Evolutionary conservation across 2,888 invertebrate genomes (phyloP).

Genomic region (Perdita meconis): DNA sequence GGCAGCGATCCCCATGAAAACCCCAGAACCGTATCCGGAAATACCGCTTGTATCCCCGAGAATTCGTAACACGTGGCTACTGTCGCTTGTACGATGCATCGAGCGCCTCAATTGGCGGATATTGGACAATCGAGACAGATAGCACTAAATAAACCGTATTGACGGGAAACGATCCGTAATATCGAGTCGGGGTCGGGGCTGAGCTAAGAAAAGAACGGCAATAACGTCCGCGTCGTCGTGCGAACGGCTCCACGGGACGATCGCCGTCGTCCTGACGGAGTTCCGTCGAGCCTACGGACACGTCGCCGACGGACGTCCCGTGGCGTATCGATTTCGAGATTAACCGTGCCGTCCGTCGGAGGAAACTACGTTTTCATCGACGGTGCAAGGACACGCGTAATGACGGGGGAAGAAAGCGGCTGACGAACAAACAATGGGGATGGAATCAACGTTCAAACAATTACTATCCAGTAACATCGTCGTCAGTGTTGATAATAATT

Average conservation of each 20-base stretch:
- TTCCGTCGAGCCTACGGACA: not conserved
- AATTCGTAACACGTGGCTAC: not conserved
- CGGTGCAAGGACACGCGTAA: constrained; percentile 28
- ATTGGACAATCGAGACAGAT: constrained; percentile 7
- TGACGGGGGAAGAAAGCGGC: constrained; percentile 50
- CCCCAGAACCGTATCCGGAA: not conserved
- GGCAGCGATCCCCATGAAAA: not conserved
- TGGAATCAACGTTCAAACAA: constrained; percentile 72
- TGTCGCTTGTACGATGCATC: not conserved
- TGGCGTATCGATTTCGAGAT: constrained; percentile 50
- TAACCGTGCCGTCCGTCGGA: constrained; percentile 9
- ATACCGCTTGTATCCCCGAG: not conserved
- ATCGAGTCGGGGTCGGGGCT: constrained; percentile 1
- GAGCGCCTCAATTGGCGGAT: not conserved
- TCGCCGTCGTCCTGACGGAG: not conserved
- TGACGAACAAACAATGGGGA: constrained; percentile 68
- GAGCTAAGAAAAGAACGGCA: constrained; percentile 5
- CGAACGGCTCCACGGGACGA: not conserved
- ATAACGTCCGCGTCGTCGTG: not conserved
- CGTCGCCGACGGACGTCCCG: not conserved
- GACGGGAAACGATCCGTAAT: constrained; percentile 3
- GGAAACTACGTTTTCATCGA: constrained; percentile 19
- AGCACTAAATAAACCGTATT: constrained; percentile 17
- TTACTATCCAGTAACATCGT: constrained; percentile 68
- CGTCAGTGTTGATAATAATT: constrained; percentile 75